These are phyloP conservation scores for Hyla sarda DNA, from an alignment of 2,113 vertebrate species.

Conservation along the genomic window DNA sequence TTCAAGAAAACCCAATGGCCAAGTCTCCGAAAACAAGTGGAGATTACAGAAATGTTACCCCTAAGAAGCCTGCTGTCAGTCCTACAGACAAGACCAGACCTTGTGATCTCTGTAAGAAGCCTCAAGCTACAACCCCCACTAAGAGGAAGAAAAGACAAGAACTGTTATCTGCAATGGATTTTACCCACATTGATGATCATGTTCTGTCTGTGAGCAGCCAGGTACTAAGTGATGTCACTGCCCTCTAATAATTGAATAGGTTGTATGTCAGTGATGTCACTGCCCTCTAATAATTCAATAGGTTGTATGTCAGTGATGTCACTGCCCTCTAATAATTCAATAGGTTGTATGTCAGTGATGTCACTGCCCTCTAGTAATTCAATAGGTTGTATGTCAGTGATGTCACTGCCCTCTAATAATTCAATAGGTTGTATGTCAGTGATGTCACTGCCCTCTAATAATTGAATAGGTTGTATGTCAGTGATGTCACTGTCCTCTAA, in stretches of 20 bases:
- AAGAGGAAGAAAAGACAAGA: conserved; percentile 71
- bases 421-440: conserved; percentile 59
- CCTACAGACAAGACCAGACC: background rate
- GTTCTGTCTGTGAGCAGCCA: conserved; percentile 70
- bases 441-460: background rate
- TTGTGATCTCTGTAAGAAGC: background rate
- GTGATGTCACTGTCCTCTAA: background rate
- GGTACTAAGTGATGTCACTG: conserved; percentile 62
- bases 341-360: background rate
- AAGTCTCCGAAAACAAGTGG: conserved; percentile 38
- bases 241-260: background rate
- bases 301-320: background rate
- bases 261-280: conserved; percentile 10
- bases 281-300: background rate
- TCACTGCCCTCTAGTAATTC: background rate
- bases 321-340: background rate
- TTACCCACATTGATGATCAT: conserved; percentile 68
- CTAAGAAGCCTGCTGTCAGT: background rate
- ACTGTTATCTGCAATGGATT: conserved; percentile 70
- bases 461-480: conserved; percentile 58
- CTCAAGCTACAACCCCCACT: background rate
- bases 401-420: background rate
- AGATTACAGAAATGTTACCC: background rate
- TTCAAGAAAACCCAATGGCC: background rate
- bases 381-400: background rate